Evolutionary conservation across 2,797 vertebrate species (phyloP), one percentile per base, ranked within the genome.

Genomic region (Sylvilagus floridanus): DNA sequence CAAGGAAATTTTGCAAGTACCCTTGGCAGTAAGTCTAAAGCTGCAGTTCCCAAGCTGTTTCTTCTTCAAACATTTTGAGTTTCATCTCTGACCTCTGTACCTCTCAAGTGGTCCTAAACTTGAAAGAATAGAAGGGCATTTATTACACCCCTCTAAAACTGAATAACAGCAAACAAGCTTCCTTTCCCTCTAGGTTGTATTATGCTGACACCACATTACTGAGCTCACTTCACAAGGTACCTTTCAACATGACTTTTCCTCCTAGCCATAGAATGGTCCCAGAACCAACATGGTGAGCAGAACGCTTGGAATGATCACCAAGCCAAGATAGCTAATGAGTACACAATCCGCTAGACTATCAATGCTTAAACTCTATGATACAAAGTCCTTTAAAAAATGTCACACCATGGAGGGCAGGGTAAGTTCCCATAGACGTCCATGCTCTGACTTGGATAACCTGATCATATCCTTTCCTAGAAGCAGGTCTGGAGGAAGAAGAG

Each of bases 11-110:
- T 89, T 30, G 47, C 60, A 57, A 63, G 16, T 52, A 22, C 22
- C 63, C 42, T 78, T 63, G 19, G 22, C 35, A 63, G 7, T 73
- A 35, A 76, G 1, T 66, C 32, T 69, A 83, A 84, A 54, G 37
- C 24, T 77, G 21, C 4, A 65, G 28, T 16, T 1, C 57, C 52
- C 17, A 79, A 68, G 62, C 4, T 6, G 5, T 60, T 85, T 73
- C 16, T 32, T 81, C 37, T 95, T 14, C 47, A 81, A 85, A 65
- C n/a, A 71, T 91, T 93, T 93, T 37, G 13, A 75, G 72, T 73
- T 94, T 81, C 26, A n/a, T 60, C 57, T 66, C 76, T 79, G 50
- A 77, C 26, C 7, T 83, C 22, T 62, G n/a, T 28, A 32, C 37
- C 57, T 11, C 54, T 73, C 50, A 78, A 65, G 90, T 71, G 52